Evolutionary conservation across 2,113 vertebrate species (phyloP).

Genomic region (Odontophorus gujanensis): DNA sequence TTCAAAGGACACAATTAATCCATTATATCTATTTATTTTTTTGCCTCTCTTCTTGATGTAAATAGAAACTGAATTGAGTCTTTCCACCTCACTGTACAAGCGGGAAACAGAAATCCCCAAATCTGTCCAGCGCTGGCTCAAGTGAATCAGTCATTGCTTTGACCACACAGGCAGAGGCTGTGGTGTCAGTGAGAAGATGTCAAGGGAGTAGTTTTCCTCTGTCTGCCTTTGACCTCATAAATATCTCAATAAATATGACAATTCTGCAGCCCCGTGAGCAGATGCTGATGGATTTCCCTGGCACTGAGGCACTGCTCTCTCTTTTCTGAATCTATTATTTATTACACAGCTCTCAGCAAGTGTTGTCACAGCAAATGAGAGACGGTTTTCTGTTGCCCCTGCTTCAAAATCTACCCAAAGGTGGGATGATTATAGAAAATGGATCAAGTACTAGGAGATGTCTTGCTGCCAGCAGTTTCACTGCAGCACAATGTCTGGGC

Average conservation of each 20-base stretch:
- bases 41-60: neutral
- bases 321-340: neutral
- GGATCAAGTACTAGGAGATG: neutral
- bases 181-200: rapidly evolving
- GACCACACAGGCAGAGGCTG: neutral
- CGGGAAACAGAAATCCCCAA: neutral
- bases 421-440: neutral
- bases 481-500: neutral
- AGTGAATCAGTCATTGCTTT: neutral
- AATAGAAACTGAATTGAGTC: neutral
- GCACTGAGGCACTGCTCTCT: neutral
- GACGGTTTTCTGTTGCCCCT: neutral
- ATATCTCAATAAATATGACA: neutral
- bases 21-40: neutral
- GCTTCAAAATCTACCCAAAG: neutral
- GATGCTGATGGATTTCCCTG: neutral
- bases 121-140: neutral
- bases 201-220: neutral
- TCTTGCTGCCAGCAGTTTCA: neutral
- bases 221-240: neutral
- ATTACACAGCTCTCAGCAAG: neutral
- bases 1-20: neutral
- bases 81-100: neutral
- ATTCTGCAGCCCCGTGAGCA: neutral
- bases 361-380: neutral